Conservation (phyloP, 2,797 vertebrate genomes). For the Cossypha heuglini region DNA sequence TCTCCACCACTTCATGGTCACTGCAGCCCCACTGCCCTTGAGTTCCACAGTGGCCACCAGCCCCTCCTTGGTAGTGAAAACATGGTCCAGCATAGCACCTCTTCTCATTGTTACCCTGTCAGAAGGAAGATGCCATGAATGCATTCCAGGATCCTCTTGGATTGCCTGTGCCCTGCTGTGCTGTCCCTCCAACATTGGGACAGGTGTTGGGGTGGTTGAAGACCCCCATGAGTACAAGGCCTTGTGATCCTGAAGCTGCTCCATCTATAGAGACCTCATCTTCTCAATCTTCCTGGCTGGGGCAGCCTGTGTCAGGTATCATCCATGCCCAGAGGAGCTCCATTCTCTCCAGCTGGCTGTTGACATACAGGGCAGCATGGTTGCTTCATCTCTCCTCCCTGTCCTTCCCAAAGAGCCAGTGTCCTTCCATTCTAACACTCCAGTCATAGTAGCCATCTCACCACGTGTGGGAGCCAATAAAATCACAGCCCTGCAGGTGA, state of each 20-base stretch:
- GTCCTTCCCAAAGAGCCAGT: neutral
- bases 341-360: neutral
- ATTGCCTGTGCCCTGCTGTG: neutral
- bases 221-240: neutral
- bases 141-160: neutral
- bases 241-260: fast-evolving
- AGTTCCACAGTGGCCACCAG: too few relatives aligned
- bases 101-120: too few relatives aligned
- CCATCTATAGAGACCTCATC: neutral
- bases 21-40: too few relatives aligned
- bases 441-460: neutral
- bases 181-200: neutral
- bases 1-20: too few relatives aligned
- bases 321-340: neutral
- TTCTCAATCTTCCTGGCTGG: neutral
- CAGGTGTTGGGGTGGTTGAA: fast-evolving
- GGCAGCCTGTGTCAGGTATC: neutral
- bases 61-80: too few relatives aligned
- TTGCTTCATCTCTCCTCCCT: neutral
- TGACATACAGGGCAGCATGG: neutral
- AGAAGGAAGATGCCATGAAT: too few relatives aligned
- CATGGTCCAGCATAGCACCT: too few relatives aligned
- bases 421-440: neutral
- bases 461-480: neutral
- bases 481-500: neutral